Evolutionary conservation across 2,113 vertebrate species (phyloP).

Genomic region (Brachyistius frenatus): DNA sequence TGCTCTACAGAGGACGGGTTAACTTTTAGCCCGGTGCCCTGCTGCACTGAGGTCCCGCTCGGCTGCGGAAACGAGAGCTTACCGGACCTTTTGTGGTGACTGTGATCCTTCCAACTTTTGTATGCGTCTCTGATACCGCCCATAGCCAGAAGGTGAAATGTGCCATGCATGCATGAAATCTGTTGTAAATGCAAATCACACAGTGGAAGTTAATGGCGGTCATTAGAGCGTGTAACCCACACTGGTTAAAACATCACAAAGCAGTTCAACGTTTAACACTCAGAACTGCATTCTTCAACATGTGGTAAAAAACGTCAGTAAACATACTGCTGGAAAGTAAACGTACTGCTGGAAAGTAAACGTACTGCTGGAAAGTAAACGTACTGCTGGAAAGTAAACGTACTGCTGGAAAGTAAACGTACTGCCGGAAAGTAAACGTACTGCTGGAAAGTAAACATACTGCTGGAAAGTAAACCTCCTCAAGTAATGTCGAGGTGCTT

Average conservation of each 20-base stretch:
- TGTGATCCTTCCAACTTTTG: constrained; percentile 26
- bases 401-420: too few species aligned
- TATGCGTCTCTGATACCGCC: background rate
- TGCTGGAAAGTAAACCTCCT: background rate
- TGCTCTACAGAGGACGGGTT: constrained; percentile 13
- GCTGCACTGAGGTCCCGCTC: background rate
- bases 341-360: background rate
- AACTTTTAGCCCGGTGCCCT: background rate
- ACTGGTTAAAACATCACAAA: constrained; percentile 22
- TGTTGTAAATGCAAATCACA: constrained; percentile 51
- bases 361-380: too few species aligned
- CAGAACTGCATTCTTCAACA: background rate
- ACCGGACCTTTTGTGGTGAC: constrained; percentile 8
- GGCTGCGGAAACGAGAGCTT: constrained; percentile 17
- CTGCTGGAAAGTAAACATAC: background rate
- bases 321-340: background rate
- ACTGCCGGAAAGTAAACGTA: too few species aligned
- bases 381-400: too few species aligned
- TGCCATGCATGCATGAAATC: constrained; percentile 43
- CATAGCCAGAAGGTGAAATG: constrained; percentile 24
- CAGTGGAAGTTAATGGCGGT: constrained; percentile 20
- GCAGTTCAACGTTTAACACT: constrained; percentile 46
- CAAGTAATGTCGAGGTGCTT: background rate
- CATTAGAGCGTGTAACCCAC: constrained; percentile 40
- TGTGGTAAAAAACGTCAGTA: background rate